Base-by-base conservation (phyloP, 2,888 invertebrate species). In the Gisinianus flammeolus region DNA sequence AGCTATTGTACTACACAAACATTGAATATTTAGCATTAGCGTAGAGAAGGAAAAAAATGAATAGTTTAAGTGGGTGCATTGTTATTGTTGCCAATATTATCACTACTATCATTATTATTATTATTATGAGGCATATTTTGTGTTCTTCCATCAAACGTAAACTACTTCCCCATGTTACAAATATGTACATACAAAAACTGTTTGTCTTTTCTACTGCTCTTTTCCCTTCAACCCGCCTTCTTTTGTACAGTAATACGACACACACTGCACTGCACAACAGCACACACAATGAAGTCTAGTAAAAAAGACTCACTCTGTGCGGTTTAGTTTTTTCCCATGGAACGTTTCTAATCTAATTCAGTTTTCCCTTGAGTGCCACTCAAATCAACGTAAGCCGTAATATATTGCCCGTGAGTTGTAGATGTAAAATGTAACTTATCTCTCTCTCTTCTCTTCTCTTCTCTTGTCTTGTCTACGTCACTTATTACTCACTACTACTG, bases 291-390 rank as follows among this genome's bases (percentile, higher is more conserved):
- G 58, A 22, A 44, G 68, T 68, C 68, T 68, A n/a, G n/a, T n/a
- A n/a, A n/a, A n/a, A n/a, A n/a, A n/a, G n/a, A n/a, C n/a, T 68
- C 68, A 35, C 26, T 26, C 31, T 56, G 64, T 73, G 73, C 73
- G 73, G 73, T 73, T 73, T 73, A 22, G 64, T 73, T 73, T 73
- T 73, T 73, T 73, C 73, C 73, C 73, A 73, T 31, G 73, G 62
- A 72, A 72, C 62, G 35, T 62, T 62, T 62, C 62, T 73, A 73
- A 73, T 73, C 73, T 73, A 73, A 35, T 62, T 73, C 73, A 62
- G 33, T 73, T 62, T 62, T 31, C 58, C 35, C 31, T 62, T 33
- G n/a, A 33, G 12, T 22, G 31, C 62, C 62, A 62, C 26, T 62
- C 28, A 26, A 62, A 67, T 31, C n/a, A 24, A 69, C 24, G 26